Percentiles rank a stretch among this genome's conserved stretches.
Evolutionary conservation across 2,888 invertebrate species (phyloP).

Genomic region (Lycaena phlaeas): DNA sequence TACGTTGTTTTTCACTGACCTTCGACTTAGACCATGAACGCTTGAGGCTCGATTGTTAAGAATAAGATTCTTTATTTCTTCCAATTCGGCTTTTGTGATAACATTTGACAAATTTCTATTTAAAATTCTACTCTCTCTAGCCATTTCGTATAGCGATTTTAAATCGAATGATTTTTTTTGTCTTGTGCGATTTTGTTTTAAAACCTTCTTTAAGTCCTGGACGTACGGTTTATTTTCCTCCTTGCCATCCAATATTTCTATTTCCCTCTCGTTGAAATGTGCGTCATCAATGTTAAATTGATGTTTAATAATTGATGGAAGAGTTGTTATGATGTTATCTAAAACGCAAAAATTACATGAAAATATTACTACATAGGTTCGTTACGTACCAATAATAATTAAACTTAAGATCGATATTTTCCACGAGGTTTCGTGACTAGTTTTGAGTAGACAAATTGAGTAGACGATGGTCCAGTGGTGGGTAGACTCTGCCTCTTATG

Average conservation of each 20-base stretch:
- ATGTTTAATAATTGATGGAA: conserved; percentile 34
- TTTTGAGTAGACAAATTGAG: too few species aligned
- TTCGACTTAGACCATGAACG: conserved; percentile 40
- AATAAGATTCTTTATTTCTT: conserved; percentile 47
- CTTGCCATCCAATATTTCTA: conserved; percentile 53
- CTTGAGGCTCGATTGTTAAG: conserved; percentile 39
- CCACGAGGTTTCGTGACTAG: too few species aligned
- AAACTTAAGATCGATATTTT: too few species aligned
- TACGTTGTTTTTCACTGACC: conserved; percentile 25
- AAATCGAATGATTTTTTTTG: conserved; percentile 36
- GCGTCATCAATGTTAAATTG: conserved; percentile 38
- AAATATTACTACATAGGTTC: too few species aligned
- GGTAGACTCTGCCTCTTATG: too few species aligned
- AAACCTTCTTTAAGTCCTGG: conserved; percentile 45
- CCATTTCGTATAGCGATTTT: conserved; percentile 46
- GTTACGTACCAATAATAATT: too few species aligned
- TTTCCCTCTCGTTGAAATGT: conserved; percentile 41
- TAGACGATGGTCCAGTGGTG: too few species aligned
- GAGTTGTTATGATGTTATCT: conserved; percentile 18
- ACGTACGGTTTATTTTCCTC: conserved; percentile 46
- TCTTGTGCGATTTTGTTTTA: conserved; percentile 38
- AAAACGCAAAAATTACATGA: too few species aligned
- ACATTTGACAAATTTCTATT: conserved; percentile 32
- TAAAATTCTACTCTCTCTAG: conserved; percentile 31
- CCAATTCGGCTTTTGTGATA: conserved; percentile 40